Conservation (phyloP, 2,888 invertebrate genomes). For the Catocala nupta region DNA sequence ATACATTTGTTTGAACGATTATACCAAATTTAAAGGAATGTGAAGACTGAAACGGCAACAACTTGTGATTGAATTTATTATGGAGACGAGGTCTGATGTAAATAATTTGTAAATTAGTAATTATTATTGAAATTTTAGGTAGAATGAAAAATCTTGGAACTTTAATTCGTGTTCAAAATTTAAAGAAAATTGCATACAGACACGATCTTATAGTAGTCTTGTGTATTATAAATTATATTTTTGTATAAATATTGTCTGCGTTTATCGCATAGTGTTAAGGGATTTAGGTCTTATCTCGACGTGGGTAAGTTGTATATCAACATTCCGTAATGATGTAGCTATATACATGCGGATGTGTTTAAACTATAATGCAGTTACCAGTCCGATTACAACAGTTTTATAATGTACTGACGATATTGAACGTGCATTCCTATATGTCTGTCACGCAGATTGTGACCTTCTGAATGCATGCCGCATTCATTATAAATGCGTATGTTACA, state of each 20-base stretch:
- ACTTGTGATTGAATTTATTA: constrained; percentile 76
- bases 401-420: constrained; percentile 34
- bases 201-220: constrained; percentile 63
- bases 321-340: constrained; percentile 52
- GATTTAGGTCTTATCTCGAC: constrained; percentile 48
- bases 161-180: constrained; percentile 76
- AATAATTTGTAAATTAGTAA: constrained; percentile 64
- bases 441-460: constrained; percentile 17
- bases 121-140: constrained; percentile 63
- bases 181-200: constrained; percentile 58
- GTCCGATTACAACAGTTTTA: constrained; percentile 38
- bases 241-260: constrained; percentile 82
- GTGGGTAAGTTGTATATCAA: constrained; percentile 49
- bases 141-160: constrained; percentile 61
- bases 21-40: constrained; percentile 62
- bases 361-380: constrained; percentile 20
- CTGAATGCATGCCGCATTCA: constrained; percentile 17
- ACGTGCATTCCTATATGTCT: constrained; percentile 21
- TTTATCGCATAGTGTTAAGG: constrained; percentile 68
- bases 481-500: constrained; percentile 19
- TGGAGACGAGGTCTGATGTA: constrained; percentile 73
- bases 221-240: constrained; percentile 79
- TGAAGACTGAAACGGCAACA: constrained; percentile 84
- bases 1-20: constrained; percentile 37
- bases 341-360: constrained; percentile 26